Evolutionary conservation across 2,797 vertebrate species (phyloP), one percentile per base, ranked within the genome.

Genomic region (Brotogeris chrysoptera): DNA sequence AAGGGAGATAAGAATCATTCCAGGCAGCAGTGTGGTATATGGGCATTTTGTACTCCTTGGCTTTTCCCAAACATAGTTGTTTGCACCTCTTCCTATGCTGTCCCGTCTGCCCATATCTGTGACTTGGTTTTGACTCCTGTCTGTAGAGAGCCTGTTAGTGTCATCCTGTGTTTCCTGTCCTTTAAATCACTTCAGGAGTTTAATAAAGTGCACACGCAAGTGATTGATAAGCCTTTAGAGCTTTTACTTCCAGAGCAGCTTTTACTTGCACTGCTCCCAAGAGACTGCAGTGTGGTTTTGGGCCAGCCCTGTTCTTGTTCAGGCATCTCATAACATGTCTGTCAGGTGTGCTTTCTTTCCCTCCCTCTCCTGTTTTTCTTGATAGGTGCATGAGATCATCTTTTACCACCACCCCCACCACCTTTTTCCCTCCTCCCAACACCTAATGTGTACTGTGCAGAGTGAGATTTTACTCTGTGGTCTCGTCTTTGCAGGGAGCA

Each of bases 301-400:
- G 88, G 76, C 96, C 72, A 87, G 88, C 71, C 92, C 86, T 69
- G 74, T 91, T 97, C 95, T 28, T 96, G 96, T 96, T 95, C 74
- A 97, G 92, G 59, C 94, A 80, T 66, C 80, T 96, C 94, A 85
- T 90, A 77, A 95, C 96, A 92, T 80, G 96, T 82, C 80, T 88
- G 80, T 96, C 90, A 93, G 92, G 74, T 92, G 78, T 93, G 84
- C 79, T 93, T 91, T 86, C 70, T 91, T 92, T 92, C 86, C 57
- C 49, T 90, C 74, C 41, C 76, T 96, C 86, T 95, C 83, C 83
- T 93, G 92, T 94, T 95, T 96, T 92, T 92, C 93, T 80, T 93
- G 95, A 94, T 96, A 95, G 76, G 68, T 83, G 64, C 3, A 7
- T 96, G 95, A 96, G 94, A 93, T 95, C 96, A 97, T 88, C 86